These are phyloP conservation scores for Congeria kusceri DNA, from an alignment of 2,888 invertebrate species.

Conservation along the genomic window DNA sequence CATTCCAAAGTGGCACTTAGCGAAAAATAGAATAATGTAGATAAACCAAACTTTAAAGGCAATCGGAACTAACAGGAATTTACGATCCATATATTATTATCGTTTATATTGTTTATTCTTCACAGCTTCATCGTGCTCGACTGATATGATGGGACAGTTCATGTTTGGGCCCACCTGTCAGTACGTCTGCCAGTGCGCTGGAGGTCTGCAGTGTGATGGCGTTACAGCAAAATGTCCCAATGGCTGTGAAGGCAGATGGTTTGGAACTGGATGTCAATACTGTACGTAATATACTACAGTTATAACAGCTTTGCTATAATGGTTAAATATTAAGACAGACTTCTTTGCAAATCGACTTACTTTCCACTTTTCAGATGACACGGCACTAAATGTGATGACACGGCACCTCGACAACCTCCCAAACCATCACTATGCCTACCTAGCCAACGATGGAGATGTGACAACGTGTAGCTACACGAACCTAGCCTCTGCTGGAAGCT, in stretches of 20 bases:
- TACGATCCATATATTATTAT: too few relatives aligned
- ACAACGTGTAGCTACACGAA: conserved; percentile 18
- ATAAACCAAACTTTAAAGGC: too few relatives aligned
- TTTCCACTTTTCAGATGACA: too few relatives aligned
- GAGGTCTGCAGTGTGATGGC: conserved; percentile 36
- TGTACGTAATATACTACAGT: conserved; percentile 33
- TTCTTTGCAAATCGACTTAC: too few relatives aligned
- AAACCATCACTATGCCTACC: not conserved
- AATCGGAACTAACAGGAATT: too few relatives aligned
- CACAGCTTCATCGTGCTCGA: too few relatives aligned
- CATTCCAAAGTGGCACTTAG: too few relatives aligned
- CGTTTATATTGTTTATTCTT: too few relatives aligned
- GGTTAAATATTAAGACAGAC: too few relatives aligned
- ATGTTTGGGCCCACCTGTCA: conserved; percentile 31
- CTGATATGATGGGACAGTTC: too few relatives aligned
- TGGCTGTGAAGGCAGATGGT: conserved; percentile 42
- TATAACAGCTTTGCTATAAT: too few relatives aligned
- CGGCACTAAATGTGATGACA: not conserved
- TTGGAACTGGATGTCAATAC: conserved; percentile 49
- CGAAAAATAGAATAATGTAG: too few relatives aligned
- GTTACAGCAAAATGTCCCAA: conserved; percentile 42
- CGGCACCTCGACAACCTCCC: conserved; percentile 7
- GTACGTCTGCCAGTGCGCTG: conserved; percentile 43
- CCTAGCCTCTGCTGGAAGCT: not conserved
- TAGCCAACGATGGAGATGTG: not conserved